Conservation (phyloP, 2,888 invertebrate species). For the Sminthurides aquaticus region DNA sequence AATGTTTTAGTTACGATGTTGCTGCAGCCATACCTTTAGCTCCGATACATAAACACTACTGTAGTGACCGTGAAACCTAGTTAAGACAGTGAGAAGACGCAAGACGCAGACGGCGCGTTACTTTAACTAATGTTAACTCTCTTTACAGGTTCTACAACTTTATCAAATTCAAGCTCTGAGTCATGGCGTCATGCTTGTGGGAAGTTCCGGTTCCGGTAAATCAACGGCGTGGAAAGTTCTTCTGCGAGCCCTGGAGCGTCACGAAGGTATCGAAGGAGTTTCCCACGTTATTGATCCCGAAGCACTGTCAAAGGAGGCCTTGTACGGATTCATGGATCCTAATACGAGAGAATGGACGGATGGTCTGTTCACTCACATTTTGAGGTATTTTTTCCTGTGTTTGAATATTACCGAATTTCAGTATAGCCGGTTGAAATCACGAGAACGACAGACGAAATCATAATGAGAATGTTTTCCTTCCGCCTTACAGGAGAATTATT, state of each 20-base stretch:
- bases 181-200: slow-evolving; percentile 99
- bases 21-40: too few relatives aligned
- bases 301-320: slow-evolving; percentile 95
- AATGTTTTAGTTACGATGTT: too few relatives aligned
- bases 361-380: slow-evolving; percentile 94
- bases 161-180: slow-evolving; percentile 98
- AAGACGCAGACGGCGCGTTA: slow-evolving; percentile 2
- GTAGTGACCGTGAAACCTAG: too few relatives aligned
- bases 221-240: slow-evolving; percentile 92
- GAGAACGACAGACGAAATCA: too few relatives aligned
- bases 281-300: slow-evolving; percentile 99
- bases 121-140: slow-evolving; percentile 7
- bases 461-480: not conserved
- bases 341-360: slow-evolving; percentile 99
- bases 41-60: too few relatives aligned
- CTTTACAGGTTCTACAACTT: slow-evolving; percentile 80
- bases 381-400: slow-evolving; percentile 53
- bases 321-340: slow-evolving; percentile 96
- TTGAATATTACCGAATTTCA: not conserved
- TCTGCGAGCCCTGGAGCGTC: slow-evolving; percentile 84
- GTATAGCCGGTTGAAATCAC: too few relatives aligned
- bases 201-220: slow-evolving; percentile 95
- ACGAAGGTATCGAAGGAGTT: slow-evolving; percentile 91
- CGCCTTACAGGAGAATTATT: slow-evolving; percentile 75
- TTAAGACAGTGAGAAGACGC: too few relatives aligned